phyloP scores from a whole-genome alignment of 2,797 vertebrate genomes.

The Acanthopagrus latus region DNA sequence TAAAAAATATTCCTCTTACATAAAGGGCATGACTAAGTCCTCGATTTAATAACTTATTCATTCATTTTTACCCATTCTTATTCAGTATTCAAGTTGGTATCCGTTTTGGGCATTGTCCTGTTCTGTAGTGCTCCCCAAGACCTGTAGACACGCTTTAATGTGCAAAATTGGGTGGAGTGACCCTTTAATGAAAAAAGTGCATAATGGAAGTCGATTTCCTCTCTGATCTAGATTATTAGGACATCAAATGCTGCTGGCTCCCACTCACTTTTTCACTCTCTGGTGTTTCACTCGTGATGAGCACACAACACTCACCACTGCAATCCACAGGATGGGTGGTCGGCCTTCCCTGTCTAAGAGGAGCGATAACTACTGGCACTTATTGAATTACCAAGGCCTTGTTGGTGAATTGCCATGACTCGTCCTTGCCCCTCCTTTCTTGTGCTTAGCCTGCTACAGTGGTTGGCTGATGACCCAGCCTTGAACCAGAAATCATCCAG shows the following conservation, averaged over 20 bases:
- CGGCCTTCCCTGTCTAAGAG: not conserved
- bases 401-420: not conserved
- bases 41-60: not conserved
- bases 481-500: not conserved
- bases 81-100: not conserved
- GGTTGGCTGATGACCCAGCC: not conserved
- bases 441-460: not conserved
- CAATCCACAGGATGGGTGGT: not conserved
- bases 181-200: too few relatives aligned
- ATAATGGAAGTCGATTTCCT: not conserved
- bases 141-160: too few relatives aligned
- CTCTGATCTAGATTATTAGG: not conserved
- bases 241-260: not conserved
- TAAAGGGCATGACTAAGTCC: not conserved
- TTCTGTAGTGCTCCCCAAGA: too few relatives aligned
- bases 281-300: not conserved
- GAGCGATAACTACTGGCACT: not conserved
- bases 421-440: not conserved
- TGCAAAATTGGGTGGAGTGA: too few relatives aligned
- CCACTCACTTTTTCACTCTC: not conserved
- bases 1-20: not conserved
- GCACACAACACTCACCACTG: not conserved
- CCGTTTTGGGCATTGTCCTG: not conserved
- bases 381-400: not conserved
- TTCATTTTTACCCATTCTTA: not conserved